Evolutionary conservation across 2,888 invertebrate genomes (phyloP), one percentile per base, ranked within the genome.

Genomic region (Xestobium rufovillosum): DNA sequence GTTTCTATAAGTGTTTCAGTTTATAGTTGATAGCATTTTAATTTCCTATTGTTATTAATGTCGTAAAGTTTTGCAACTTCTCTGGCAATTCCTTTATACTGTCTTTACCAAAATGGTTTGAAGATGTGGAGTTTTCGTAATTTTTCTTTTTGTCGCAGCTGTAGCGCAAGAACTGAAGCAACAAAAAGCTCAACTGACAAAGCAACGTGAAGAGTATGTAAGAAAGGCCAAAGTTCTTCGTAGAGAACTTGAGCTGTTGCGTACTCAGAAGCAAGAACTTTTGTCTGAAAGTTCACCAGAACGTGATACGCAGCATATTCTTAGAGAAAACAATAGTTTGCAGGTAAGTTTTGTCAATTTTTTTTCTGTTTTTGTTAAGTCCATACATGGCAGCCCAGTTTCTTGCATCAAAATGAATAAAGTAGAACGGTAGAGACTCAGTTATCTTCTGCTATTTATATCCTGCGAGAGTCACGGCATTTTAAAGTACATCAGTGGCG

Each of bases 141-240:
- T n/a, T n/a, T n/a, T n/a, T n/a, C n/a, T n/a, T 43, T 40, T 43
- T 46, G 35, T 53, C 62, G 53, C 68, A 73, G 86, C 83, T 36
- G 80, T 87, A 54, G 84, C 83, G 49, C 78, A 84, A 47, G 87
- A 87, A 69, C 77, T 82, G 61, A 80, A 83, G 52, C 84, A 84
- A 51, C 87, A 88, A 63, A 83, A 83, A 59, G 83, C 83, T 4
- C 83, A 84, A 38, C 65, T 89, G 45, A 75, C 79, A 14, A 83
- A 81, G 52, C 87, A 89, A 57, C 76, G 87, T 8, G 82, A 84
- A 57, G 86, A 85, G 53, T 89, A 88, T 63, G 76, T 83, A 42
- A 78, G 77, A 61, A 86, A 87, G 62, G 76, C 81, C 1, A 65
- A 70, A 2, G 76, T 81, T 25, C 68, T 89, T 36, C 80, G 82